phyloP scores from a whole-genome alignment of 1,140 invertebrate species.

The Aphidius gifuensis region DNA sequence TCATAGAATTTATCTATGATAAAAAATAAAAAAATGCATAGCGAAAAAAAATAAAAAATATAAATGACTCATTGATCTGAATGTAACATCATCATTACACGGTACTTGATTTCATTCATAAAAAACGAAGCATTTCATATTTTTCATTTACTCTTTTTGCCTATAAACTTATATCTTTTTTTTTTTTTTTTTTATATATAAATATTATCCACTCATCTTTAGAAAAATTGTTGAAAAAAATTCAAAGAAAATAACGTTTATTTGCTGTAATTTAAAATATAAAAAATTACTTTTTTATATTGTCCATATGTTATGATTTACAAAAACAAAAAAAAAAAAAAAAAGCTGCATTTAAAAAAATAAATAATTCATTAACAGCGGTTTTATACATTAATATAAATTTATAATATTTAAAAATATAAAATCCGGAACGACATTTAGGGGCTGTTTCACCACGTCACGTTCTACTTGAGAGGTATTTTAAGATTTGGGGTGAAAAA shows the following conservation, averaged over 20 bases:
- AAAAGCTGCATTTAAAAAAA: not conserved
- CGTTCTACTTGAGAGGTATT: slow-evolving; percentile 11
- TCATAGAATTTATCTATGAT: no score
- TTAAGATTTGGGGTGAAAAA: slow-evolving; percentile 12
- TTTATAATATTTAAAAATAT: not conserved
- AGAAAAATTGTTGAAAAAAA: no score
- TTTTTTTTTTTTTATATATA: not conserved
- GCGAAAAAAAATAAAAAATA: no score
- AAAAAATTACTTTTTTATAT: not conserved
- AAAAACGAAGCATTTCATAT: slow-evolving; percentile 4
- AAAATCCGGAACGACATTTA: no score
- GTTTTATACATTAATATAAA: not conserved
- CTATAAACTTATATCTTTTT: not conserved
- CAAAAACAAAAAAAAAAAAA: slow-evolving; percentile 6
- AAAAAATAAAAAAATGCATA: no score
- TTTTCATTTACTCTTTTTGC: not conserved
- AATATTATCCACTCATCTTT: no score
- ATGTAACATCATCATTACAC: slow-evolving; percentile 13
- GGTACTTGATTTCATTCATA: slow-evolving; percentile 18
- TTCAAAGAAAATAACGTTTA: no score
- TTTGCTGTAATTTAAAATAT: no score
- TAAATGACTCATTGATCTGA: slow-evolving; percentile 5
- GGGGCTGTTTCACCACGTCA: not conserved
- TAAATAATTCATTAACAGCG: slow-evolving; percentile 9
- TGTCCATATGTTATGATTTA: not conserved